Base-by-base conservation (phyloP, 2,113 vertebrate genomes). In the Telmatochromis sp. region DNA sequence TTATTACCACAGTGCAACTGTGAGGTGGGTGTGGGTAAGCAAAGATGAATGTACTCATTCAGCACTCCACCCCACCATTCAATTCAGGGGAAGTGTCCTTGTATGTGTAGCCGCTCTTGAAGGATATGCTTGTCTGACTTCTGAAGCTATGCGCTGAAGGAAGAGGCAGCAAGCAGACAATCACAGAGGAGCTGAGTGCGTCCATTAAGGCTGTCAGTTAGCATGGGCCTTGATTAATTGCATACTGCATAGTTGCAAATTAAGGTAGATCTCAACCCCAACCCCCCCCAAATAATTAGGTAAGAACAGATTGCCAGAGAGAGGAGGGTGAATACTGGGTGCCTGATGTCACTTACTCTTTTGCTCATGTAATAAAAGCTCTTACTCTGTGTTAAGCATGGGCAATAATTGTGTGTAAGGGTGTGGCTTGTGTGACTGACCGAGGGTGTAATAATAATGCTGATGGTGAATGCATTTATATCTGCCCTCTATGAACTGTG, bases 131-230 rank as follows among this genome's bases (percentile, higher is more conserved):
- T 92, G 91, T 93, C 93, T 92, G 90, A 81, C 83, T 80, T 93
- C 63, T 83, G 85, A 90, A 70, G 81, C 83, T 68, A 80, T n/a
- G 60, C 88, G 14, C 83, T 42, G 83, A 85, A 87, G 88, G 87
- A 94, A 93, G 85, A 92, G 83, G 91, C 95, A 94, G 91, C 90
- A 42, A 89, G 89, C 88, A 93, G 93, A 94, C 94, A 93, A 94
- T 94, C 92, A 94, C 89, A 70, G 82, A 89, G 87, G 87, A 92
- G 93, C 86, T 93, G 87, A 93, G 92, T 84, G 89, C 89, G 84
- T 95, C 94, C 94, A 96, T 95, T 95, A 95, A 87, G 55, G 73
- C 92, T 95, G 95, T 95, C 96, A 94, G 92, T 93, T 92, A 85
- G 91, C 88, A 86, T 49, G 15, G 85, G 86, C 75, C 86, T 93